Base-by-base conservation (phyloP, 1,140 invertebrate species). In the Dolichoris vasculosae region DNA sequence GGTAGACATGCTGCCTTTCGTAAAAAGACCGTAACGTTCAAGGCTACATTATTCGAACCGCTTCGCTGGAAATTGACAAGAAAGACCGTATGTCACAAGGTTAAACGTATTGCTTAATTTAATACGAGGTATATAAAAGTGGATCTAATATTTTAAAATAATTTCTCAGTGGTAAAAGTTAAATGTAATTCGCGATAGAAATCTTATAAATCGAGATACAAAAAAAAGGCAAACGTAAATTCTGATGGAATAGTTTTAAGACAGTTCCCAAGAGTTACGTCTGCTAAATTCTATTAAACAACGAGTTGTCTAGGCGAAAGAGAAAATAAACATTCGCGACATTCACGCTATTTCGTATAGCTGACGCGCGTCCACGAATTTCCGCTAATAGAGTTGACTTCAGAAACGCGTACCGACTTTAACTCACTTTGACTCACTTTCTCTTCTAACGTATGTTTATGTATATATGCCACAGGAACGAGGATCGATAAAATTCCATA, bases 1-100 rank as follows among this genome's bases (percentile, higher is more conserved):
- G 51, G 32, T n/a, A 78, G 51, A 30, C 46, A 59, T 82, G 35
- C 59, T 71, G 69, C 48, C 80, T 82, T 82, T 67, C 80, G 81
- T 82, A 76, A 83, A 83, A 83, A 76, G 82, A 83, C n/a, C 82
- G 32, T 64, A 76, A 76, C 71, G 51, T 82, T 82, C 81, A 82
- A 83, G 82, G 82, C 82, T 83, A 13, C 32, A 63, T 40, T 46
- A 80, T 64, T 43, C 73, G 73, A 51, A 38, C 43, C 71, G 71
- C 30, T 83, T 43, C 73, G 26, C 38, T 38, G 30, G 64, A 38
- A 84, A 79, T 84, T 55, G 83, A 64, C 55, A 79, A 79, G 83
- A 84, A 79, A 84, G 76, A 67, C 73, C 73, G 59, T 35, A 51
- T 64, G 55, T 71, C 83, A 79, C 83, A 79, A 84, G 83, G 83